phyloP scores from a whole-genome alignment of 2,113 vertebrate genomes.

The Anoplopoma fimbria region DNA sequence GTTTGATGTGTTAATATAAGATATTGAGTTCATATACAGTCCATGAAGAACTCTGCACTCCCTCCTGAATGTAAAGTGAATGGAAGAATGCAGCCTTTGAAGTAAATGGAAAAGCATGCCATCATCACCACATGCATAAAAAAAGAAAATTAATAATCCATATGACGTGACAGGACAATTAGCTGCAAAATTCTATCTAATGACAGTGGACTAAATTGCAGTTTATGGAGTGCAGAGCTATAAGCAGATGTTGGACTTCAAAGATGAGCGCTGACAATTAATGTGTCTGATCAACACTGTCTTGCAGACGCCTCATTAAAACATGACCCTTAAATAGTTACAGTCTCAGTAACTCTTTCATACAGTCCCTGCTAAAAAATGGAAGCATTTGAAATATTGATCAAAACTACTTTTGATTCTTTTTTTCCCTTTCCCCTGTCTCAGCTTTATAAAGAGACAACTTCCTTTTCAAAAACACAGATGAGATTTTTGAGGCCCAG shows the following conservation, averaged over 20 bases:
- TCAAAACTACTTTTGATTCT: constrained; percentile 57
- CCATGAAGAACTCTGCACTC: background rate
- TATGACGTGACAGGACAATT: constrained; percentile 26
- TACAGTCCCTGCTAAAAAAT: background rate
- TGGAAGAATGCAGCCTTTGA: background rate
- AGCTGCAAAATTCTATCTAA: constrained; percentile 9
- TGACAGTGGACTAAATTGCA: constrained; percentile 4
- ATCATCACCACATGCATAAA: background rate
- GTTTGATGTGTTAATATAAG: constrained; percentile 1
- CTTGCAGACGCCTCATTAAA: constrained; percentile 63
- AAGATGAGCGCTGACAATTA: constrained; percentile 44
- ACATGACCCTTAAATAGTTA: constrained; percentile 63
- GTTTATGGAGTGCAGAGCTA: constrained; percentile 26
- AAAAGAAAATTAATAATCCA: constrained; percentile 2
- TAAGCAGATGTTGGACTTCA: constrained; percentile 47
- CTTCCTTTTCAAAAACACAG: constrained; percentile 47
- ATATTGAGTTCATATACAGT: constrained; percentile 13
- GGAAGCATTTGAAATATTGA: constrained; percentile 64
- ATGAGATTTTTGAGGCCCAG: constrained; percentile 31
- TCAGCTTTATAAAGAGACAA: constrained; percentile 42
- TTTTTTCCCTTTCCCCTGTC: background rate
- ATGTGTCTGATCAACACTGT: constrained; percentile 53
- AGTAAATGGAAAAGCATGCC: background rate
- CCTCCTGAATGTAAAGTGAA: background rate
- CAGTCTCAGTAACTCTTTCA: constrained; percentile 42